Percentiles rank a stretch among this genome's conserved stretches.
Evolutionary conservation across 2,113 vertebrate genomes (phyloP).

Genomic region (Picathartes gymnocephalus): DNA sequence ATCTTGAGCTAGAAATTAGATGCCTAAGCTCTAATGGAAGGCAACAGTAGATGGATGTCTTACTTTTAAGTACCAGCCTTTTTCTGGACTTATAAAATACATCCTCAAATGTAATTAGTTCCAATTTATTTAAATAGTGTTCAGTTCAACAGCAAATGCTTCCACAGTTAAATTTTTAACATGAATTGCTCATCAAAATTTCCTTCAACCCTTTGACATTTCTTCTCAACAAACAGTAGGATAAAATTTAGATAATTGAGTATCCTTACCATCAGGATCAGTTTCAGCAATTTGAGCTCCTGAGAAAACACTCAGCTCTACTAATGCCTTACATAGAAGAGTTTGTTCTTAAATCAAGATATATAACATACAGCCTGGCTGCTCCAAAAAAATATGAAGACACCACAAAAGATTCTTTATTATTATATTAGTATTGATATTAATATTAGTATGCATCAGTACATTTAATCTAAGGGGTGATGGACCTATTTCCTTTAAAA

Average conservation of each 20-base stretch:
- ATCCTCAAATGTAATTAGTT: neutral
- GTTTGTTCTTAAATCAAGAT: neutral
- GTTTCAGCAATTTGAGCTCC: conserved; percentile 34
- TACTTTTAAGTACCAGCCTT: neutral
- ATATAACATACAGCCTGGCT: neutral
- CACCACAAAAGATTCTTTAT: neutral
- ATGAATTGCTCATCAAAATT: neutral
- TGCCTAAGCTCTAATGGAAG: neutral
- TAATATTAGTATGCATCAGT: neutral
- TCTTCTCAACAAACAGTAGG: neutral
- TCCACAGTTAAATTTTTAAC: neutral
- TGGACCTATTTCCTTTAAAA: neutral
- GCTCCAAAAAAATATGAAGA: neutral
- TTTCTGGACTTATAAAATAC: neutral
- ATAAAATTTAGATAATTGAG: conserved; percentile 17
- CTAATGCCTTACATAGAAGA: neutral
- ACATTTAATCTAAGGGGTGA: neutral
- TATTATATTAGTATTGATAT: neutral
- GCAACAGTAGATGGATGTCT: neutral
- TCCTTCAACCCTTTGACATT: neutral
- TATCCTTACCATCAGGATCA: conserved; percentile 9
- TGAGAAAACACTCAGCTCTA: neutral
- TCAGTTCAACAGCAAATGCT: neutral
- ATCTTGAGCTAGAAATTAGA: conserved; percentile 24
- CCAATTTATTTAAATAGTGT: neutral